A percentile compares a stretch with the other conserved stretches of the same genome.
Conservation (phyloP, 2,113 vertebrate species). For the Eubucco bourcierii region DNA sequence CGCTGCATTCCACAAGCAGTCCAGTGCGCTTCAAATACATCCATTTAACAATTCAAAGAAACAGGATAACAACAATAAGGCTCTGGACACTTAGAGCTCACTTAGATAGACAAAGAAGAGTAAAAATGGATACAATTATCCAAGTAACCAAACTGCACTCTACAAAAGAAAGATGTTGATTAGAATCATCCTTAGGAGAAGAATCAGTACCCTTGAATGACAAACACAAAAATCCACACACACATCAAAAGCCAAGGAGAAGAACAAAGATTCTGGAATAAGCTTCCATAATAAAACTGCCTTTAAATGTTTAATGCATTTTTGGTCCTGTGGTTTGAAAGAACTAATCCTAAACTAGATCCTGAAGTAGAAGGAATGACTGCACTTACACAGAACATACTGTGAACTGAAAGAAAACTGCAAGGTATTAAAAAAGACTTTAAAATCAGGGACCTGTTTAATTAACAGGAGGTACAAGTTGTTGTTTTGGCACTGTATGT, state of each 20-base stretch:
- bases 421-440: not conserved
- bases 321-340: constrained; percentile 29
- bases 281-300: not conserved
- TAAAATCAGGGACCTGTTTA: not conserved
- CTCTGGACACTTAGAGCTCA: not conserved
- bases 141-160: not conserved
- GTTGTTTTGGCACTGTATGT: constrained; percentile 21
- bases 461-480: not conserved
- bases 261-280: not conserved
- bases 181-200: not conserved
- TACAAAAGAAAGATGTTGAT: not conserved
- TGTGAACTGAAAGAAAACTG: not conserved
- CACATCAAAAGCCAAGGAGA: not conserved
- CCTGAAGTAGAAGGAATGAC: not conserved
- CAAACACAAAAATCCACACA: not conserved
- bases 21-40: not conserved
- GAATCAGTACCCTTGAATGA: not conserved
- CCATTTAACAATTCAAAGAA: not conserved
- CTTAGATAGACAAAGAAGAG: not conserved
- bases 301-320: not conserved
- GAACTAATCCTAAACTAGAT: not conserved
- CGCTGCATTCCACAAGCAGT: not conserved
- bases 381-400: not conserved
- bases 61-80: not conserved
- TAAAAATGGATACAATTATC: not conserved